phyloP scores from a whole-genome alignment of 2,113 vertebrate species.

The Megalops atlanticus region DNA sequence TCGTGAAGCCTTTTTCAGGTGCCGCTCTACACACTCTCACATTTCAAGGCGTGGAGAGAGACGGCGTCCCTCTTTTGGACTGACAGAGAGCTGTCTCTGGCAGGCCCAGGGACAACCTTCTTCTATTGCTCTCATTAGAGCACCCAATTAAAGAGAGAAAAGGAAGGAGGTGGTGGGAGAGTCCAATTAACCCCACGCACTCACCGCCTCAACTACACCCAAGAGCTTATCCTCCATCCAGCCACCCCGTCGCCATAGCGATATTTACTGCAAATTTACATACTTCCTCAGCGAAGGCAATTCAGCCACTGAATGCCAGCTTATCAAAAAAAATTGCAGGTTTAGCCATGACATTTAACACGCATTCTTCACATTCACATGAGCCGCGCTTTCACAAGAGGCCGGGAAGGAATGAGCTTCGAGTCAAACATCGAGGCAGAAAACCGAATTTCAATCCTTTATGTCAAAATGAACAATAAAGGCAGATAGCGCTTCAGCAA shows the following conservation, averaged over 20 bases:
- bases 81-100: neutral
- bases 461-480: neutral
- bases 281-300: slow-evolving; percentile 10
- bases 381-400: slow-evolving; percentile 3
- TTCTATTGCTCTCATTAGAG: neutral
- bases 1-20: neutral
- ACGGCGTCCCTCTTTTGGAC: too few relatives aligned
- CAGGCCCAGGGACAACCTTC: neutral
- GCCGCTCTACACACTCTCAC: too few relatives aligned
- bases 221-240: neutral
- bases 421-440: neutral
- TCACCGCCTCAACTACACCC: neutral
- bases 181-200: neutral
- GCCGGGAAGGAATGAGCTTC: neutral
- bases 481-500: neutral
- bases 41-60: too few relatives aligned
- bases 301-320: slow-evolving; percentile 18
- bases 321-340: slow-evolving; percentile 18
- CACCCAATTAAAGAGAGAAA: neutral
- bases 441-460: neutral
- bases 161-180: neutral
- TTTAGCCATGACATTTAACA: slow-evolving; percentile 35
- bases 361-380: slow-evolving; percentile 14
- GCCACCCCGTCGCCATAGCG: slow-evolving; percentile 34
- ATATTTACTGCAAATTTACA: slow-evolving; percentile 30